phyloP scores from a whole-genome alignment of 2,888 invertebrate genomes.

The Homarus gammarus region DNA sequence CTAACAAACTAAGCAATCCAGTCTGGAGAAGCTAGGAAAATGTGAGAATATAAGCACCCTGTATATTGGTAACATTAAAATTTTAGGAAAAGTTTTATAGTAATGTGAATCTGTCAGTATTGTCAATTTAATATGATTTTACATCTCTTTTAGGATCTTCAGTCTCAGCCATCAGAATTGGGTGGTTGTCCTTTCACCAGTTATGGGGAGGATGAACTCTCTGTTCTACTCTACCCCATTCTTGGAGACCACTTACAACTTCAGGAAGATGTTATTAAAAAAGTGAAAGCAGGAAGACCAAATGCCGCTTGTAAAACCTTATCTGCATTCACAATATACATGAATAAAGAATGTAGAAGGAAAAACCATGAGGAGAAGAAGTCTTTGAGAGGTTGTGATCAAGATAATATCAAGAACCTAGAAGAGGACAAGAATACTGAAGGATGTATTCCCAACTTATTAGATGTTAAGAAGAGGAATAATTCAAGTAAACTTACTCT shows the following conservation, averaged over 20 bases:
- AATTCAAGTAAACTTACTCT: no score
- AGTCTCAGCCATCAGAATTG: neutral
- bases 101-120: no score
- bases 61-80: no score
- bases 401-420: neutral
- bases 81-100: no score
- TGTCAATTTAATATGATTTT: no score
- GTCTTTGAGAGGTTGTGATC: neutral
- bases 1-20: no score
- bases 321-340: neutral
- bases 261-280: neutral
- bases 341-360: neutral
- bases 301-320: neutral
- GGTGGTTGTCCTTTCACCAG: neutral
- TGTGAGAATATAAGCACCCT: no score
- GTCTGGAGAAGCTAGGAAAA: no score
- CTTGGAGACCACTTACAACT: neutral
- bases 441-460: neutral
- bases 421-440: neutral
- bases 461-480: neutral
- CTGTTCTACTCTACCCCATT: neutral
- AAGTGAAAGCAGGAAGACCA: constrained; percentile 6
- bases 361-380: neutral
- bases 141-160: neutral
- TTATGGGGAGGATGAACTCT: neutral